Evolutionary conservation across 1,140 invertebrate species (phyloP).

Genomic region (Phymorhynchus buccinoides): DNA sequence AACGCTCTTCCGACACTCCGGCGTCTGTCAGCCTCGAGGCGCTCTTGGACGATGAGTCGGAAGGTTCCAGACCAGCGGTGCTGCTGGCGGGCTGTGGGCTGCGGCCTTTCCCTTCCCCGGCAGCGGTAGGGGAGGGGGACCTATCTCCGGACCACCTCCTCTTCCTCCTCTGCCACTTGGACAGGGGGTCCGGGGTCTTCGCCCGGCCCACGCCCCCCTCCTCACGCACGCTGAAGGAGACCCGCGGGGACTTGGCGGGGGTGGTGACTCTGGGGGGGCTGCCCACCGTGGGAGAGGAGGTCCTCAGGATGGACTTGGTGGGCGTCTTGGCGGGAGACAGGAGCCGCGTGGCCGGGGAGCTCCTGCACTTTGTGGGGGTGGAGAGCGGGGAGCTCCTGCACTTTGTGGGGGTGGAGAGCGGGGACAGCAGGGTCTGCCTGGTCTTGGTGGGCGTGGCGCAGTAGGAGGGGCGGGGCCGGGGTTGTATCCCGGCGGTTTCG

Average conservation of each 20-base stretch:
- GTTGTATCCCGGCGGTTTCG: background rate
- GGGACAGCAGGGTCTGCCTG: background rate
- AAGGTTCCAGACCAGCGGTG: background rate
- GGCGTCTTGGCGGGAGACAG: constrained; percentile 30
- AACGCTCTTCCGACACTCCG: background rate
- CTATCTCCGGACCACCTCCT: constrained; percentile 27
- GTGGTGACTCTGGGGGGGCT: background rate
- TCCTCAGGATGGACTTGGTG: constrained; percentile 30
- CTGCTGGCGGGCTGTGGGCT: background rate
- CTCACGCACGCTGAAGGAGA: background rate
- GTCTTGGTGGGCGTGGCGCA: background rate
- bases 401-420: background rate
- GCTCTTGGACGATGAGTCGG: too few species aligned
- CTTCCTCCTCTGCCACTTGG: constrained; percentile 54
- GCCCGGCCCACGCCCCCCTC: constrained; percentile 28
- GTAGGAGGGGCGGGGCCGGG: background rate
- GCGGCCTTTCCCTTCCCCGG: background rate
- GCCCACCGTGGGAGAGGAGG: background rate
- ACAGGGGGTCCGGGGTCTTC: constrained; percentile 56
- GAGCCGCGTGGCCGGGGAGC: background rate
- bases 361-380: background rate
- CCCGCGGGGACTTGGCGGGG: constrained; percentile 15
- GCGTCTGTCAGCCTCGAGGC: too few species aligned
- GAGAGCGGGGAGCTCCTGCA: background rate
- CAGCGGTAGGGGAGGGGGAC: background rate